Evolutionary conservation across 1,140 invertebrate genomes (phyloP).

Genomic region (Idris sp.): DNA sequence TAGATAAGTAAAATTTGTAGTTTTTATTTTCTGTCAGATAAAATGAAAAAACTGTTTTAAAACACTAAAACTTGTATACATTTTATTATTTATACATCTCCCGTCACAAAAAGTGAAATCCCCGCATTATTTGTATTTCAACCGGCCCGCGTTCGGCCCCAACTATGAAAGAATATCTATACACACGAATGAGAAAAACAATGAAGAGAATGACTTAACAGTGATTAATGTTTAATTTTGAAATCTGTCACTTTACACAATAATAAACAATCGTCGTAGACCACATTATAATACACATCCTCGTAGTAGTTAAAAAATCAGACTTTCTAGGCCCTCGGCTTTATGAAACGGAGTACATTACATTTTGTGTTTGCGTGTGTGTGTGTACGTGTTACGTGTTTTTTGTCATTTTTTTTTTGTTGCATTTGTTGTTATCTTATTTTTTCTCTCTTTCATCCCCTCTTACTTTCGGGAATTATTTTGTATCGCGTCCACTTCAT

Average conservation of each 20-base stretch:
- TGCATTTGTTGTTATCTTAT: slow-evolving; percentile 50
- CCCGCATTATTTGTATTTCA: slow-evolving; percentile 44
- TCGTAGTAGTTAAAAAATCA: slow-evolving; percentile 78
- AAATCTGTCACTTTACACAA: slow-evolving; percentile 77
- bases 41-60: slow-evolving; percentile 41
- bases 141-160: slow-evolving; percentile 23
- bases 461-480: slow-evolving; percentile 60
- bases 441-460: slow-evolving; percentile 51
- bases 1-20: too few relatives aligned
- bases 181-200: slow-evolving; percentile 54
- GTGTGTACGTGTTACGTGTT: slow-evolving; percentile 31
- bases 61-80: slow-evolving; percentile 56
- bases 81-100: slow-evolving; percentile 57
- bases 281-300: slow-evolving; percentile 77
- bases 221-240: slow-evolving; percentile 78
- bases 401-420: slow-evolving; percentile 30
- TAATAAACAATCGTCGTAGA: slow-evolving; percentile 77
- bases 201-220: slow-evolving; percentile 72
- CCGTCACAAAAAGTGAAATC: slow-evolving; percentile 50
- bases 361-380: slow-evolving; percentile 62
- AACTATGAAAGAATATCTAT: slow-evolving; percentile 40
- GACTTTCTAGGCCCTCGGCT: slow-evolving; percentile 76
- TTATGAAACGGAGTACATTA: slow-evolving; percentile 72
- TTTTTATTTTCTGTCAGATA: slow-evolving; percentile 23
- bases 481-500: slow-evolving; percentile 41